phyloP scores from a whole-genome alignment of 2,888 invertebrate species.

The Caenorhabditis virilis region DNA sequence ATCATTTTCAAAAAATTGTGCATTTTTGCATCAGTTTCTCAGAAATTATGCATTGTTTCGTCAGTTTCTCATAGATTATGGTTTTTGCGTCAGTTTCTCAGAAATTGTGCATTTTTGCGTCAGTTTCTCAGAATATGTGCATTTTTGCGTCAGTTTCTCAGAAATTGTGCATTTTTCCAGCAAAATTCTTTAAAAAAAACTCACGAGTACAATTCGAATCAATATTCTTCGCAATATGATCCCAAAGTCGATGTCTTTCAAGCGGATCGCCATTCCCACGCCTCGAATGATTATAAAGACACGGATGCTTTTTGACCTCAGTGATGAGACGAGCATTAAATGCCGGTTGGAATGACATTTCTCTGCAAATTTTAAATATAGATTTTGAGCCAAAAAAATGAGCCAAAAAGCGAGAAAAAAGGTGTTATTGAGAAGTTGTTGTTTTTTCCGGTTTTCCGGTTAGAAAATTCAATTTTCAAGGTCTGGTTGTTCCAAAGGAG shows the following conservation, averaged over 20 bases:
- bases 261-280: conserved; percentile 54
- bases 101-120: no score
- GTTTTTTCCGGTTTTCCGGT: no score
- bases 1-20: no score
- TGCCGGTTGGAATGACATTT: conserved; percentile 51
- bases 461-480: no score
- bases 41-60: no score
- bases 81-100: no score
- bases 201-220: conserved; percentile 58
- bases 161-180: not conserved
- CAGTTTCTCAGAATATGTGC: no score
- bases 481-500: no score
- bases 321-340: conserved; percentile 64
- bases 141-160: no score
- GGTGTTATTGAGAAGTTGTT: no score
- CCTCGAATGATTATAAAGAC: conserved; percentile 65
- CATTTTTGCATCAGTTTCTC: no score
- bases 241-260: conserved; percentile 64
- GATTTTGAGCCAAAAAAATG: conserved; percentile 7
- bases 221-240: conserved; percentile 61
- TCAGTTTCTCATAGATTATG: not conserved
- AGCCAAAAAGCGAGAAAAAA: no score
- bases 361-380: not conserved
- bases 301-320: conserved; percentile 62
- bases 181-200: conserved; percentile 5